These are phyloP conservation scores for Falco rusticolus DNA, from an alignment of 2,797 vertebrate species.

Conservation along the genomic window DNA sequence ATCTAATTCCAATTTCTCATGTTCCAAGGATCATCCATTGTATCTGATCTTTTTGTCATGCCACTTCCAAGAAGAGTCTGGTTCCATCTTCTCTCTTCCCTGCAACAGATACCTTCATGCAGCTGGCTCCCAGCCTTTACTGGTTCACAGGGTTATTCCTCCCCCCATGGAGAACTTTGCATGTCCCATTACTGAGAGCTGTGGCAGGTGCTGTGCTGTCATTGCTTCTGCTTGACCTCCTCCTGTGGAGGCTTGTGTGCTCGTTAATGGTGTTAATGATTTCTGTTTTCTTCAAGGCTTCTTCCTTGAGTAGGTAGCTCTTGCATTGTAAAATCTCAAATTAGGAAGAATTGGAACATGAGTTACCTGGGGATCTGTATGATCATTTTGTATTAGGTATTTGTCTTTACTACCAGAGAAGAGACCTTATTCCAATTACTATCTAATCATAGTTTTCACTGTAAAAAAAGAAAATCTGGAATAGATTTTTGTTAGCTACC, in stretches of 20 bases:
- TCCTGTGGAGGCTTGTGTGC: background rate
- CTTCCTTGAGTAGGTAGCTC: background rate
- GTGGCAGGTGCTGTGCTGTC: background rate
- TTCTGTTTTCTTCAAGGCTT: background rate
- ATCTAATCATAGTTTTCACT: background rate
- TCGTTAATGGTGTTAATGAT: background rate
- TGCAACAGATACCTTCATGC: background rate
- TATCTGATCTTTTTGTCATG: background rate
- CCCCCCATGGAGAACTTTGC: background rate
- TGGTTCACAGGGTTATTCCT: background rate
- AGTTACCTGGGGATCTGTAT: background rate
- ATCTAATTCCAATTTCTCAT: background rate
- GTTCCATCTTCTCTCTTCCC: background rate
- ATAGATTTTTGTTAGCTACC: background rate
- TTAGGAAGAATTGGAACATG: background rate
- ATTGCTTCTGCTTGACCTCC: background rate
- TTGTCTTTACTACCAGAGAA: background rate
- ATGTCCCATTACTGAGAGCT: background rate
- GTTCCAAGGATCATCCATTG: background rate
- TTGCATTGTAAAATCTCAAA: background rate
- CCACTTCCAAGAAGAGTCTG: background rate
- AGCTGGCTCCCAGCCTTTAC: background rate
- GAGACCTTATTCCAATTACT: background rate
- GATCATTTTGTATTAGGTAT: background rate
- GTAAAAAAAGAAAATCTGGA: background rate